Evolutionary conservation across 2,888 invertebrate genomes (phyloP).

Genomic region (Augochlorella aurata): DNA sequence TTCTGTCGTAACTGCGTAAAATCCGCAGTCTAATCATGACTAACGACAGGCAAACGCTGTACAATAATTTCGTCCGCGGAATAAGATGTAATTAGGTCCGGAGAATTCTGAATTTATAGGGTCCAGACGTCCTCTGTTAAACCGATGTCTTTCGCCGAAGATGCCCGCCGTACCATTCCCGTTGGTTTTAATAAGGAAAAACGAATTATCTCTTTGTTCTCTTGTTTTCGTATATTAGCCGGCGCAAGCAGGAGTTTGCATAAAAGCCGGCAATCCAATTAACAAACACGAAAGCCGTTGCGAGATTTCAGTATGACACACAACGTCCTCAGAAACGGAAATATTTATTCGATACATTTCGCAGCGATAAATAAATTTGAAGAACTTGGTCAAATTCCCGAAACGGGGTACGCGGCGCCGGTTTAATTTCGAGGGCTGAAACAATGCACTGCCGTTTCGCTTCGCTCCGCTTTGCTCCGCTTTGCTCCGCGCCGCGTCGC

Average conservation of each 20-base stretch:
- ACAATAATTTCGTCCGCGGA: too few relatives aligned
- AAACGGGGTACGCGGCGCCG: background rate
- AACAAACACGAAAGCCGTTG: background rate
- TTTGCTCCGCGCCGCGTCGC: background rate
- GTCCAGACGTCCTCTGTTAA: background rate
- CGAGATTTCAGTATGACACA: background rate
- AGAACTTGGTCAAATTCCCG: constrained; percentile 2
- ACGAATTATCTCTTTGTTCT: background rate
- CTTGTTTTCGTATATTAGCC: background rate
- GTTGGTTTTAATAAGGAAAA: background rate
- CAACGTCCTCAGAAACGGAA: background rate
- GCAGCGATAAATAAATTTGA: background rate
- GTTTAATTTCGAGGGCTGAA: background rate
- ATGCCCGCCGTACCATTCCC: background rate
- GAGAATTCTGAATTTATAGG: background rate
- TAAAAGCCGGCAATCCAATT: constrained; percentile 1
- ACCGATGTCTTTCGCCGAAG: background rate
- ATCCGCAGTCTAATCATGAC: too few relatives aligned
- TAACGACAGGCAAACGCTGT: too few relatives aligned
- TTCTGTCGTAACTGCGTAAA: too few relatives aligned
- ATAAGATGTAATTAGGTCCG: background rate
- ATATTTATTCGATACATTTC: constrained; percentile 3
- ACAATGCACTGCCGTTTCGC: background rate
- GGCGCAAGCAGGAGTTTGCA: background rate
- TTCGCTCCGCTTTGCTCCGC: background rate